These are phyloP conservation scores for Listronotus oregonensis DNA, from an alignment of 1,140 invertebrate species.

Conservation along the genomic window DNA sequence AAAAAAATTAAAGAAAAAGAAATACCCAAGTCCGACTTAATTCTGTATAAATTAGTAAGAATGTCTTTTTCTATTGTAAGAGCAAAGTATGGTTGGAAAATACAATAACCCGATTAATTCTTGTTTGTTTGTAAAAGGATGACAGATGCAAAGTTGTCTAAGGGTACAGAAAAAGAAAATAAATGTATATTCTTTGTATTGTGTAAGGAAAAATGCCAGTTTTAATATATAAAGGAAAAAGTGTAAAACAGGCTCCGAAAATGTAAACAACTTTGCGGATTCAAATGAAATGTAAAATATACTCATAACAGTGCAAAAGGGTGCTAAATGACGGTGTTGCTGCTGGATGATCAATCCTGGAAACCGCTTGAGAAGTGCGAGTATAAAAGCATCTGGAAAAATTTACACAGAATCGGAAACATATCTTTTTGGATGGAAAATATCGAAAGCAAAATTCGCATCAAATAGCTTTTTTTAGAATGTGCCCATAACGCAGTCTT, in stretches of 20 bases:
- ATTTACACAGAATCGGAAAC: constrained; percentile 22
- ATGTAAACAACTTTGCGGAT: constrained; percentile 24
- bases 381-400: constrained; percentile 17
- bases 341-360: constrained; percentile 28
- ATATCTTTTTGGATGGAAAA: constrained; percentile 9
- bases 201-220: constrained; percentile 12
- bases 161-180: too few relatives aligned
- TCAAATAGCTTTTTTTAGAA: too few relatives aligned
- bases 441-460: not conserved
- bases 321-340: constrained; percentile 24
- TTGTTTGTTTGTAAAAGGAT: too few relatives aligned
- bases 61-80: too few relatives aligned
- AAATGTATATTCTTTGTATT: too few relatives aligned
- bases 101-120: too few relatives aligned
- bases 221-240: constrained; percentile 10
- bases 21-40: too few relatives aligned
- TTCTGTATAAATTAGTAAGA: too few relatives aligned
- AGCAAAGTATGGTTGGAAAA: too few relatives aligned
- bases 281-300: constrained; percentile 30
- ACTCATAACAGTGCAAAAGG: constrained; percentile 22
- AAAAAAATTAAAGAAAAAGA: too few relatives aligned
- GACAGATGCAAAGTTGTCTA: too few relatives aligned
- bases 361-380: constrained; percentile 13
- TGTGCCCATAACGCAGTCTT: too few relatives aligned
- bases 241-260: constrained; percentile 1